Base-by-base conservation (phyloP, 2,888 invertebrate species). In the Heliconius ismenius region DNA sequence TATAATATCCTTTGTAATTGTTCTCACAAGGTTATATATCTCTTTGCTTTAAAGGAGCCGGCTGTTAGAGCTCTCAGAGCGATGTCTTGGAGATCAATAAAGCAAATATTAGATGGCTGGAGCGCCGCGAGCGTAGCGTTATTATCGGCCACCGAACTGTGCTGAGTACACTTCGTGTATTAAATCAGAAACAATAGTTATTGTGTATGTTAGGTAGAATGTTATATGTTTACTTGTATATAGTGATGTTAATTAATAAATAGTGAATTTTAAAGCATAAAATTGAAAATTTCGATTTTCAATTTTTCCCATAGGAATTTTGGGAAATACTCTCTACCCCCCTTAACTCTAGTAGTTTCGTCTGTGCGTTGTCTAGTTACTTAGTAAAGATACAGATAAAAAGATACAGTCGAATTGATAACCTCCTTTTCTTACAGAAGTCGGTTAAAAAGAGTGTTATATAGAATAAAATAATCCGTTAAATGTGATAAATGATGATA, bases 81-180 rank as follows among this genome's bases (percentile, higher is more conserved):
- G 69, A 69, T 69, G 54, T 70, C 69, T 70, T 54, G 32, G 32
- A 70, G 69, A 70, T 70, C 70, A 58, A 70, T 70, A 70, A 28
- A 70, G 70, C 70, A 70, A 70, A 70, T 32, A 70, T 58, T 54
- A 58, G 54, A 58, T 32, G 58, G 54, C 58, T 58, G 28, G 69
- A 58, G 58, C 70, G 70, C 70, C 32, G 70, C 70, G 58, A n/a
- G 70, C 70, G 54, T 58, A 70, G 24, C 70, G 70, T 24, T 70
- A 70, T 70, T 70, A 70, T 70, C n/a, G 58, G 32, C 70, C n/a
- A 58, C 70, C 70, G 58, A 58, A 58, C 67, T 67, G 39, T 39
- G 39, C 67, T 67, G 24, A 67, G 24, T 39, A 67, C 67, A 43
- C 67, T 39, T 67, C 39, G 67, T 67, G 39, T 67, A 67, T 43